Percentiles rank a stretch among this genome's conserved stretches.
Evolutionary conservation across 2,888 invertebrate genomes (phyloP).

Genomic region (Aradus depressus): DNA sequence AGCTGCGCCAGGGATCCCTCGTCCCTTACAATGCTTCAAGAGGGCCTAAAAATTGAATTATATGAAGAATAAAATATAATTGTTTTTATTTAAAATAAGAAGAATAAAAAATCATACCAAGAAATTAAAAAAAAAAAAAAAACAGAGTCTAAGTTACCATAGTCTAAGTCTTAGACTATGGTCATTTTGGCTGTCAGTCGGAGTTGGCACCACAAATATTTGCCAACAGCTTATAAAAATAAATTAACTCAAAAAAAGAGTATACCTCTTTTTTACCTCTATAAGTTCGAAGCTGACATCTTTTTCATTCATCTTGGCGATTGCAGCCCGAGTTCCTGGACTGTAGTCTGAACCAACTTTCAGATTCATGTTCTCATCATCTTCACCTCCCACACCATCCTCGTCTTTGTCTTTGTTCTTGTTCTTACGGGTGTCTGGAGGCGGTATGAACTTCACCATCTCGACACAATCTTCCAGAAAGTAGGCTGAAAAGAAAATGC

Average conservation of each 20-base stretch:
- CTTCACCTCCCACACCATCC: constrained; percentile 40
- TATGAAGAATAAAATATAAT: neutral
- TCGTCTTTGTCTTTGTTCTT: constrained; percentile 49
- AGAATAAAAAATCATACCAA: neutral
- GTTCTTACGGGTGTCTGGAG: constrained; percentile 58
- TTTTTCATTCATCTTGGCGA: constrained; percentile 74
- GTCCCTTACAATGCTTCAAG: constrained; percentile 50
- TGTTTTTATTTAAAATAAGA: neutral
- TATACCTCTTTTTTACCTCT: constrained; percentile 41
- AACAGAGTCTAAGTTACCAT: too few species aligned
- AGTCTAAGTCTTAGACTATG: too few species aligned
- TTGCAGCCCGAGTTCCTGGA: constrained; percentile 49
- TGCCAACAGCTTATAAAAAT: too few species aligned
- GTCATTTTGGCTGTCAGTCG: too few species aligned
- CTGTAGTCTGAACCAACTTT: constrained; percentile 38
- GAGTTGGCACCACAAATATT: too few species aligned
- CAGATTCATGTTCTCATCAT: constrained; percentile 68
- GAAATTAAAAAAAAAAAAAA: too few species aligned
- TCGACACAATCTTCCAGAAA: constrained; percentile 90
- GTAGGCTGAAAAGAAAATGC: constrained; percentile 50
- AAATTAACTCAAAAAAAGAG: neutral
- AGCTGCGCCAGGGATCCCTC: constrained; percentile 67
- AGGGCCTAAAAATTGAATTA: constrained; percentile 42
- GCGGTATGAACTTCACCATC: constrained; percentile 71
- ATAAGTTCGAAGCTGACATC: constrained; percentile 89